These are phyloP conservation scores for Galeopsomyia nigrocyanea DNA, from an alignment of 2,888 invertebrate species.

Conservation along the genomic window DNA sequence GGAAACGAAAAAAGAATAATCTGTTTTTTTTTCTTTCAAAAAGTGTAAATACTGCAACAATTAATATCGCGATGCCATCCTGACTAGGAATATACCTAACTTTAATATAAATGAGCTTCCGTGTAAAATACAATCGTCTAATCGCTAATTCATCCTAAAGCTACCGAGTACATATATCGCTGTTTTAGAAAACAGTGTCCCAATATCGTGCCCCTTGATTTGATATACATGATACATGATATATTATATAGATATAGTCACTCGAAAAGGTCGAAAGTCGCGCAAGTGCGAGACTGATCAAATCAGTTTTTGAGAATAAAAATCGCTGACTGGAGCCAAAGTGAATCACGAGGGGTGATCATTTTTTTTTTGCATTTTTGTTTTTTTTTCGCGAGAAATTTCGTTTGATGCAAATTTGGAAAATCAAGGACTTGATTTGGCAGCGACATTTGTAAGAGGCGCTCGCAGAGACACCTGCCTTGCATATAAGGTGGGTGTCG, in stretches of 20 bases:
- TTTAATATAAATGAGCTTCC: slow-evolving; percentile 33
- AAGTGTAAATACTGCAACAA: slow-evolving; percentile 67
- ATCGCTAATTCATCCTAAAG: slow-evolving; percentile 38
- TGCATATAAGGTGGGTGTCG: slow-evolving; percentile 5
- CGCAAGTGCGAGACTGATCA: no score
- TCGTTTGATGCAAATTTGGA: not conserved
- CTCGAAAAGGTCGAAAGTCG: no score
- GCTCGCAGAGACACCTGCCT: not conserved
- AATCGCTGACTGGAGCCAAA: no score
- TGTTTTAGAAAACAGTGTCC: no score
- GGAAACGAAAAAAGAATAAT: slow-evolving; percentile 47
- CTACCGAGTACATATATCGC: slow-evolving; percentile 37
- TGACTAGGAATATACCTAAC: slow-evolving; percentile 63
- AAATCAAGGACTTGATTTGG: slow-evolving; percentile 24
- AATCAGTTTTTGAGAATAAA: no score
- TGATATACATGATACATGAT: no score
- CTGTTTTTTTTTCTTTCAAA: slow-evolving; percentile 50
- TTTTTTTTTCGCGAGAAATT: no score
- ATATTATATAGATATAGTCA: no score
- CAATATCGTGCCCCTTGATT: no score
- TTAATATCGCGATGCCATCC: slow-evolving; percentile 66
- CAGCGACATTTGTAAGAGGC: not conserved
- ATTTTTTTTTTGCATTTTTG: no score
- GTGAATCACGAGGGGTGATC: no score
- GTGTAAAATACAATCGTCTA: slow-evolving; percentile 40